Percentiles rank a stretch among this genome's conserved stretches.
Evolutionary conservation across 2,888 invertebrate species (phyloP).

Genomic region (Buathra laborator): DNA sequence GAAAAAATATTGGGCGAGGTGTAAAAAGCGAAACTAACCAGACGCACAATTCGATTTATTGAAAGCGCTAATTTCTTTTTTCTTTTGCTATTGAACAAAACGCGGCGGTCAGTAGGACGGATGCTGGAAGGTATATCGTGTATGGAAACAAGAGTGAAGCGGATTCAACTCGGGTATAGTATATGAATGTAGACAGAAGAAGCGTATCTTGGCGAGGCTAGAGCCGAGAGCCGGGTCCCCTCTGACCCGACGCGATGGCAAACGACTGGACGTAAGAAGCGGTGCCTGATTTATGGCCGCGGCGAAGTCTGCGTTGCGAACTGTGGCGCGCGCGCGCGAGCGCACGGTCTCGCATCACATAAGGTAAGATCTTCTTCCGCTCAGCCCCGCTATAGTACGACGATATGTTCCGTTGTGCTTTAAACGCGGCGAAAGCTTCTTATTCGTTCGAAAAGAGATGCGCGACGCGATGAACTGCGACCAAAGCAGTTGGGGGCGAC

Average conservation of each 20-base stretch:
- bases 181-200: conserved; percentile 44
- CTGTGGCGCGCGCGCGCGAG: conserved; percentile 58
- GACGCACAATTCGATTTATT: background rate
- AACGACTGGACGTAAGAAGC: conserved; percentile 82
- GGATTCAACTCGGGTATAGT: conserved; percentile 14
- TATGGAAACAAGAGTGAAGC: conserved; percentile 31
- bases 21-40: background rate
- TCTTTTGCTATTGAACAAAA: background rate
- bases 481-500: background rate
- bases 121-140: conserved; percentile 5
- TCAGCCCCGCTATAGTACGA: conserved; percentile 63
- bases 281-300: conserved; percentile 81
- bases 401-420: conserved; percentile 56
- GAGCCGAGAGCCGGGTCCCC: conserved; percentile 60
- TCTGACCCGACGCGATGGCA: conserved; percentile 66
- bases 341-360: conserved; percentile 70
- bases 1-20: background rate
- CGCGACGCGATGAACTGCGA: conserved; percentile 44
- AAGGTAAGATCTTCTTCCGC: conserved; percentile 76
- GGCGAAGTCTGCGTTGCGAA: conserved; percentile 62
- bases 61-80: background rate
- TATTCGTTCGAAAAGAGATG: conserved; percentile 34
- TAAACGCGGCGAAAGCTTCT: conserved; percentile 68
- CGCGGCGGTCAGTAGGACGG: background rate
- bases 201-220: conserved; percentile 48